Conservation (phyloP, 2,797 vertebrate species). For the Dendrocincla tyrannina region DNA sequence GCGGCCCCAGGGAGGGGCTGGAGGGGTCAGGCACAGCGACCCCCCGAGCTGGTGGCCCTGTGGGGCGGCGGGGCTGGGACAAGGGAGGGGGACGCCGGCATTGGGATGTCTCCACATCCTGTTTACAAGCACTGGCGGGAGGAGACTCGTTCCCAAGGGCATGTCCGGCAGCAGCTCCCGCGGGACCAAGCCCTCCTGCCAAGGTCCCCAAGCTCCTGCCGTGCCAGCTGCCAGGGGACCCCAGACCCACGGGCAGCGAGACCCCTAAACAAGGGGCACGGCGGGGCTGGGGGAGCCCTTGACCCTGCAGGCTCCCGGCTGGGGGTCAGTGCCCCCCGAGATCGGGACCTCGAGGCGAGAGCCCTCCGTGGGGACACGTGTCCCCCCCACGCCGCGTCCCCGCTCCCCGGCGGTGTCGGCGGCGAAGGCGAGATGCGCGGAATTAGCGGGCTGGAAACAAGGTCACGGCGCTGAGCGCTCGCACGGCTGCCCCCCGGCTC, state of each 20-base stretch:
- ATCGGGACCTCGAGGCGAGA: fast-evolving
- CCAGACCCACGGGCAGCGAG: neutral
- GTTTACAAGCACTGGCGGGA: conserved; percentile 16
- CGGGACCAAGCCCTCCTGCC: neutral
- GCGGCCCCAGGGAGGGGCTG: neutral
- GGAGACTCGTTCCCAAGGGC: neutral
- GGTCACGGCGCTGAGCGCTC: neutral
- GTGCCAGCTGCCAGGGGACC: fast-evolving
- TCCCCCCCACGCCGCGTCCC: neutral
- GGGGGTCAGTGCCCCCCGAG: neutral
- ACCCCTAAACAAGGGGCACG: neutral
- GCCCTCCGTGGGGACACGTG: neutral
- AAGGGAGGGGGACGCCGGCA: neutral
- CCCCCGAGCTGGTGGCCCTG: neutral
- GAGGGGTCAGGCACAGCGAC: fast-evolving
- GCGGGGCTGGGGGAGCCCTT: neutral
- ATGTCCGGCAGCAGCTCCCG: neutral
- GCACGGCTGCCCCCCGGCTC: neutral
- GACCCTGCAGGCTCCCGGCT: neutral
- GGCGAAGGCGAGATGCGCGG: neutral
- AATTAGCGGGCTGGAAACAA: conserved; percentile 43
- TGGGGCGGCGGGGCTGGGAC: neutral
- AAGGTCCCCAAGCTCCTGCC: fast-evolving
- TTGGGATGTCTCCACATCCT: conserved; percentile 35
- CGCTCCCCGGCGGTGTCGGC: neutral